Percentiles rank a stretch among this genome's conserved stretches.
Evolutionary conservation across 2,797 vertebrate species (phyloP).

Genomic region (Melopsittacus undulatus): DNA sequence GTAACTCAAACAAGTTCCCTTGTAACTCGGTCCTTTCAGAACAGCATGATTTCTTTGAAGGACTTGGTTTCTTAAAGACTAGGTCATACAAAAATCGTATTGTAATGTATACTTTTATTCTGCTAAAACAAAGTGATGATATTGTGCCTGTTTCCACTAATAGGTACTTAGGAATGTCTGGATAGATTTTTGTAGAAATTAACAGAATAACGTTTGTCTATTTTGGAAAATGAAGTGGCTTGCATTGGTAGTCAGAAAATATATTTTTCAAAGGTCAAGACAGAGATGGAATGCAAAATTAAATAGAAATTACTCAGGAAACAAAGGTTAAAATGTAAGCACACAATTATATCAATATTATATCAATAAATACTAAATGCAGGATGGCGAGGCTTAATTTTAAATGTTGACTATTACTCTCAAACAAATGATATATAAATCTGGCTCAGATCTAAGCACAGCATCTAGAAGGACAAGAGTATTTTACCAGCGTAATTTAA

Average conservation of each 20-base stretch:
- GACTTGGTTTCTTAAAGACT: conserved; percentile 1
- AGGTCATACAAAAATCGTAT: neutral
- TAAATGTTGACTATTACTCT: neutral
- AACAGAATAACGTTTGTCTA: neutral
- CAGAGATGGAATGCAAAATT: neutral
- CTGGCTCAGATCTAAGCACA: neutral
- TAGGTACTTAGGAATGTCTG: neutral
- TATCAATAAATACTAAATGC: neutral
- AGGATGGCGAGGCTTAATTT: neutral
- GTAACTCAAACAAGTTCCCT: conserved; percentile 42
- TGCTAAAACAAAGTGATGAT: neutral
- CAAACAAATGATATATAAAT: neutral
- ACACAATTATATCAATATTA: neutral
- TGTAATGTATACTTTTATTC: neutral
- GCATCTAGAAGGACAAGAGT: neutral
- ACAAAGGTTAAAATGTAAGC: neutral
- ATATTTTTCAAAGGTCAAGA: neutral
- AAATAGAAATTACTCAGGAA: neutral
- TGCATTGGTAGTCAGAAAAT: neutral
- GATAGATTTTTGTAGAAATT: neutral
- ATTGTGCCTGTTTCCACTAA: neutral
- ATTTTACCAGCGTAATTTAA: neutral
- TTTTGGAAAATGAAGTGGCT: neutral
- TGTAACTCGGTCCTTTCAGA: conserved; percentile 16
- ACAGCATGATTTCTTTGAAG: conserved; percentile 1